Evolutionary conservation across 2,888 invertebrate species (phyloP), one percentile per base, ranked within the genome.

Genomic region (Tupiocoris notatus): DNA sequence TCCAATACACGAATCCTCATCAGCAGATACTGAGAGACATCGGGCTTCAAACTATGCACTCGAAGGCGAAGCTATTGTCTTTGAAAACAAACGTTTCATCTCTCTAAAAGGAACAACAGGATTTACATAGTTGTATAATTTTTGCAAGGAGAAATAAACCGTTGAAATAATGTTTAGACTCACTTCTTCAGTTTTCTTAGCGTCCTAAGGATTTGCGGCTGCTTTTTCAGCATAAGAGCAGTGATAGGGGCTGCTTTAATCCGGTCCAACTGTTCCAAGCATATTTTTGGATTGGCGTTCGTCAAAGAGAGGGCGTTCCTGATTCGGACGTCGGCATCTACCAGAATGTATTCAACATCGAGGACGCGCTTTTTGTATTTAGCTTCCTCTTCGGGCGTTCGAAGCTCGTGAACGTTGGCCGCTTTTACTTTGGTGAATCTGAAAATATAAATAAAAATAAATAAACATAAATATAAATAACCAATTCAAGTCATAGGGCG

Each of bases 201-300:
- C 0, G 93, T 93, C 81, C 92, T 91, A 63, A 94, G 87, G 80
- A 92, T 88, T 63, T 90, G 89, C 0, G 93, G 91, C 85, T 94
- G 92, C 80, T 94, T 94, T 75, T 92, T 88, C 59, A 95, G 83
- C 91, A 93, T 93, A 21, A 93, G 84, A 0, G 90, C 89, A 78
- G 90, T 90, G 21, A 92, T 83, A 2, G 89, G 85, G 77, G 91
- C 82, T 6, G 86, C 86, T 82, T 86, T 81, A 80, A 87, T 83
- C 77, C 90, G 88, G 61, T 92, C 90, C 80, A 95, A 85, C 1
- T 90, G 85, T 70, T 89, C 88, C 54, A 94, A 83, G 79, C 93
- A 93, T 76, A 88, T 85, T 54, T 91, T 90, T 0, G 92, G 89
- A 81, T 93, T 90, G 0, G 93, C 92, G 78, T 88, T 87, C 80